Conservation (phyloP, 2,113 vertebrate species). For the Poeciliopsis occidentalis region DNA sequence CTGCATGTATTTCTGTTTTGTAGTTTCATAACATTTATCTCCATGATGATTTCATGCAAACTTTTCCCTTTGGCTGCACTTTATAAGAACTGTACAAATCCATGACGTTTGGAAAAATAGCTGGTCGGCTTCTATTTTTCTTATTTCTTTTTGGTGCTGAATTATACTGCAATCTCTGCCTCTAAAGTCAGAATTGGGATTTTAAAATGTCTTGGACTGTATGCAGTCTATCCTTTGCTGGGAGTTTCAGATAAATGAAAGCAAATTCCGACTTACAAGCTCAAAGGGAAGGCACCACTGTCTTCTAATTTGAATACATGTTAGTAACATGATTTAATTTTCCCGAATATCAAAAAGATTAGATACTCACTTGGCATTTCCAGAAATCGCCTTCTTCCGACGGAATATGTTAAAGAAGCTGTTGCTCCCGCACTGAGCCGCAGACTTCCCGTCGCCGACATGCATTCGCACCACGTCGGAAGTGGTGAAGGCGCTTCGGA, state of each 20-base stretch:
- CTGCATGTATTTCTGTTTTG: neutral
- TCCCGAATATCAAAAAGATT: conserved; percentile 15
- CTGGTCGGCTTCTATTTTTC: no score
- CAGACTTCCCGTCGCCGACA: conserved; percentile 93
- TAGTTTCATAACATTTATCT: neutral
- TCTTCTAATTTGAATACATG: neutral
- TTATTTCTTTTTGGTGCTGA: conserved; percentile 27
- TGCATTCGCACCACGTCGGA: conserved; percentile 99
- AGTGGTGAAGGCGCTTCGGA: conserved; percentile 99
- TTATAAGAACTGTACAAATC: neutral
- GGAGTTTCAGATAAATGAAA: neutral
- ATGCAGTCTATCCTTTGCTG: no score
- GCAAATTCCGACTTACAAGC: neutral
- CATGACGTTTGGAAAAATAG: neutral
- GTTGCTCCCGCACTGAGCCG: conserved; percentile 87
- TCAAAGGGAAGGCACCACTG: neutral
- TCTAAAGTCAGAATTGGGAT: neutral
- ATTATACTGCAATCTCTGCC: neutral
- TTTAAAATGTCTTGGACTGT: neutral
- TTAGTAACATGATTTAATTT: neutral
- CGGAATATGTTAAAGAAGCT: conserved; percentile 97
- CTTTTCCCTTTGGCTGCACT: neutral
- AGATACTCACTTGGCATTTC: conserved; percentile 91
- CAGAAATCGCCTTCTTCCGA: conserved; percentile 90
- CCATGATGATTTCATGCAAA: neutral